phyloP scores from a whole-genome alignment of 37 sponge, comb jelly and placozoan genomes.

The Axinella damicornis region DNA sequence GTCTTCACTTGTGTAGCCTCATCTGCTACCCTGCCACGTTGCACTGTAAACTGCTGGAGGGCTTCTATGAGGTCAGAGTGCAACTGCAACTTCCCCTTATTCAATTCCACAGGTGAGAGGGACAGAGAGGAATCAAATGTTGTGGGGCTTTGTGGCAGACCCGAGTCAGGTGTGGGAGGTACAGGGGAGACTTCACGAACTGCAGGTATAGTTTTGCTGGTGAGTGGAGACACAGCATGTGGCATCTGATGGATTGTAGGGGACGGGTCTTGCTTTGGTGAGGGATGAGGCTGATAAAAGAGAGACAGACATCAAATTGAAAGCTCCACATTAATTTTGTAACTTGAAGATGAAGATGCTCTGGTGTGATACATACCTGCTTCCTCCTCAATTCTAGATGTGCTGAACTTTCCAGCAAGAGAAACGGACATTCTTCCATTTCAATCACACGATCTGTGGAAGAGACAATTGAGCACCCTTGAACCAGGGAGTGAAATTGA shows the following conservation, averaged over 20 bases:
- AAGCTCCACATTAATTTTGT: too few species aligned
- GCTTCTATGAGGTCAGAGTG: conserved; percentile 16
- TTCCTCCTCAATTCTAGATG: conserved; percentile 23
- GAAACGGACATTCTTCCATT: conserved; percentile 12
- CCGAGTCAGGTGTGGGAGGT: too few species aligned
- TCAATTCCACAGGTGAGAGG: neutral
- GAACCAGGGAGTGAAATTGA: too few species aligned
- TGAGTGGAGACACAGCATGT: too few species aligned
- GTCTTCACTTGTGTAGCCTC: neutral
- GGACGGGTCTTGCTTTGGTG: neutral
- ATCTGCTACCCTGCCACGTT: neutral
- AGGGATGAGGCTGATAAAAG: neutral
- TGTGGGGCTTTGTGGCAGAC: too few species aligned
- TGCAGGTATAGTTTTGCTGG: too few species aligned
- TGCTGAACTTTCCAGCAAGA: conserved; percentile 2
- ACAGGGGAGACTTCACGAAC: too few species aligned
- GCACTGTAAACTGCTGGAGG: neutral
- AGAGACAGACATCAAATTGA: neutral
- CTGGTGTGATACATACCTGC: too few species aligned
- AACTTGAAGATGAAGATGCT: too few species aligned
- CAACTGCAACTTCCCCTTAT: conserved; percentile 5
- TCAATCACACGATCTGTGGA: conserved; percentile 29
- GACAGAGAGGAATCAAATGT: too few species aligned
- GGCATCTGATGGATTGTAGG: too few species aligned
- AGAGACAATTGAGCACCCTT: neutral